A percentile compares a stretch with the other conserved stretches of the same genome.
Evolutionary conservation across 35 echinoderm and acorn worm species (phyloP).

Genomic region (Ptychodera flava): DNA sequence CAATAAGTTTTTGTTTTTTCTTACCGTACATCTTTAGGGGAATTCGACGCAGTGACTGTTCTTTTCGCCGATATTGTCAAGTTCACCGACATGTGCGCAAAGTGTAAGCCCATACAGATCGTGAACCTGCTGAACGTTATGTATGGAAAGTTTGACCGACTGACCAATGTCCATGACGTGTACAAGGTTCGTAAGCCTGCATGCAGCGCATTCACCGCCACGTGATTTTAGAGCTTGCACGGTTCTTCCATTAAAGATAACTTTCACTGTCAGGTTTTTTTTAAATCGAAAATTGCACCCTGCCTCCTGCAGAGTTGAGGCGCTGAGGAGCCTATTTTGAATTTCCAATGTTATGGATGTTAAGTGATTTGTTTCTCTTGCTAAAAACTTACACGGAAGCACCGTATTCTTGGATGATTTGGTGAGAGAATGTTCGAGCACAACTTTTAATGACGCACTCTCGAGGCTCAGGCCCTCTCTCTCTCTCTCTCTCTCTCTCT

Average conservation of each 20-base stretch:
- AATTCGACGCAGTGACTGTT: conserved; percentile 67
- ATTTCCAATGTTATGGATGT: neutral
- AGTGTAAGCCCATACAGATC: conserved; percentile 70
- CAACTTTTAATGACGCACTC: neutral
- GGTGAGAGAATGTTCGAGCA: neutral
- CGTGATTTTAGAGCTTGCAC: too few species aligned
- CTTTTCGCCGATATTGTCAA: conserved; percentile 77
- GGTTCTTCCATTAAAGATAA: neutral
- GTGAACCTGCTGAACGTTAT: conserved; percentile 77
- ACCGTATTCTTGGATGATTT: too few species aligned
- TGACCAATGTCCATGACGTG: conserved; percentile 50
- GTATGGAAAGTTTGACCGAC: conserved; percentile 66
- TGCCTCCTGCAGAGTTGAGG: neutral
- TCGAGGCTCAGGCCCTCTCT: too few species aligned
- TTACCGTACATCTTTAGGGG: conserved; percentile 26
- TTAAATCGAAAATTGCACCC: too few species aligned
- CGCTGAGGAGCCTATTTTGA: neutral
- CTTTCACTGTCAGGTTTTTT: neutral
- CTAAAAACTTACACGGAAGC: too few species aligned
- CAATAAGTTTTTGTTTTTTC: neutral
- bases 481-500: neutral
- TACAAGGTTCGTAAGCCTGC: conserved; percentile 75
- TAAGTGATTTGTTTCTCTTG: neutral
- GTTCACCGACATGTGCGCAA: conserved; percentile 82
- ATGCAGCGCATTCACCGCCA: neutral